Percentiles rank a stretch among this genome's conserved stretches.
Conservation (phyloP, 1,140 invertebrate species). For the Drosophila rhopaloa region DNA sequence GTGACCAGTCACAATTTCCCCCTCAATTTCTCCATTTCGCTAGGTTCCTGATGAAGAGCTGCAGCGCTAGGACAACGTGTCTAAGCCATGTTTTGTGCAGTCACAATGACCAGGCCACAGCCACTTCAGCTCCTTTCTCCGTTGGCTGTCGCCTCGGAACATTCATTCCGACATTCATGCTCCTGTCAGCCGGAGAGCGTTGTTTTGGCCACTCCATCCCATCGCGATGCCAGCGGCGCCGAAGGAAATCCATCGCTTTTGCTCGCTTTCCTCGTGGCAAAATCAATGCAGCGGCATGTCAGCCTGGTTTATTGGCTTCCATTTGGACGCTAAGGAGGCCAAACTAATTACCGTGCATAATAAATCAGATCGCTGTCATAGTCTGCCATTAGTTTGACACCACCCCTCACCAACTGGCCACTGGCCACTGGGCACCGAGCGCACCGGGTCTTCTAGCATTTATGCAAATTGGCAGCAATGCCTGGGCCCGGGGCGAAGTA, state of each 20-base stretch:
- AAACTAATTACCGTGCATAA: conserved; percentile 79
- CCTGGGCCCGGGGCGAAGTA: conserved; percentile 13
- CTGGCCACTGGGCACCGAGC: conserved; percentile 3
- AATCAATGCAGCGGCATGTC: conserved; percentile 65
- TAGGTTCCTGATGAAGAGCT: conserved; percentile 13
- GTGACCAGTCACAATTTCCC: background rate
- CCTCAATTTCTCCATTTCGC: background rate
- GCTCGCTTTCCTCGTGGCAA: conserved; percentile 37
- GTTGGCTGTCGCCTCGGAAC: conserved; percentile 50
- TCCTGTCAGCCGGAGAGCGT: conserved; percentile 55
- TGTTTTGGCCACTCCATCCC: conserved; percentile 50
- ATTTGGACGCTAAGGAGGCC: conserved; percentile 66
- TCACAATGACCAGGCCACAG: conserved; percentile 54
- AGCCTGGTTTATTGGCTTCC: conserved; percentile 48
- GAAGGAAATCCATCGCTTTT: conserved; percentile 28
- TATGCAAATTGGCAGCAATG: conserved; percentile 70
- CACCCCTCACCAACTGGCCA: conserved; percentile 9
- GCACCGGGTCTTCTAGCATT: conserved; percentile 55
- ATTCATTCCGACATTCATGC: conserved; percentile 68
- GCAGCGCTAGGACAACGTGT: conserved; percentile 28
- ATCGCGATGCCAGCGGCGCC: background rate
- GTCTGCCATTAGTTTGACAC: conserved; percentile 75
- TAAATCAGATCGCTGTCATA: conserved; percentile 78
- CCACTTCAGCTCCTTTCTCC: background rate
- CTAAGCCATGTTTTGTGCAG: conserved; percentile 46